A percentile compares a stretch with the other conserved stretches of the same genome.
Evolutionary conservation across 2,797 vertebrate species (phyloP).

Genomic region (Eulemur rubriventer): DNA sequence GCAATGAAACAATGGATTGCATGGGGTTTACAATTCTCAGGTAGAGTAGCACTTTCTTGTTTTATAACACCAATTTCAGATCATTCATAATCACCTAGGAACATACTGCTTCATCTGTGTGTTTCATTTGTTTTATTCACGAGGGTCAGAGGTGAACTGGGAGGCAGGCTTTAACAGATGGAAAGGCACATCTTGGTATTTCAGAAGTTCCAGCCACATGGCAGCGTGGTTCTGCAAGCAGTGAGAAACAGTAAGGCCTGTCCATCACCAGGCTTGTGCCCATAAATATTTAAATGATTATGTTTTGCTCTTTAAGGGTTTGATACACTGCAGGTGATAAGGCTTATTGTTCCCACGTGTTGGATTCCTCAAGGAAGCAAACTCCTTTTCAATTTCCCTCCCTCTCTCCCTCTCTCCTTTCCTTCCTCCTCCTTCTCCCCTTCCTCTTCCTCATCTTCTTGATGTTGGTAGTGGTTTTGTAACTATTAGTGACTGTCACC

Average conservation of each 20-base stretch:
- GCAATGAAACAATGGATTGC: not conserved
- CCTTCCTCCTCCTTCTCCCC: no score
- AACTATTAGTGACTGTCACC: not conserved
- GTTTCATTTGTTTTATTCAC: constrained; percentile 66
- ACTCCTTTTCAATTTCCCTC: not conserved
- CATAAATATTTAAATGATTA: constrained; percentile 52
- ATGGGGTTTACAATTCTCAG: not conserved
- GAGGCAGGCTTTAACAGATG: constrained; percentile 58
- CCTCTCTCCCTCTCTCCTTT: no score
- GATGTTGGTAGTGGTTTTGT: not conserved
- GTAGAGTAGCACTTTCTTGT: not conserved
- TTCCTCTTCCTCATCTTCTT: not conserved
- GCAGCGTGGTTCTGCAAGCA: not conserved
- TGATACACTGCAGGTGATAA: not conserved
- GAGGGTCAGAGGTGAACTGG: constrained; percentile 57
- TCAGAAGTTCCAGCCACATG: constrained; percentile 50
- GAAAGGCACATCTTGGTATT: not conserved
- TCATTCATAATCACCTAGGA: constrained; percentile 37
- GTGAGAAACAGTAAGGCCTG: not conserved
- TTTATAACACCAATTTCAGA: constrained; percentile 57
- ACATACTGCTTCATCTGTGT: constrained; percentile 36
- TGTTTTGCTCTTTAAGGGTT: not conserved
- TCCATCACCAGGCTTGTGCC: constrained; percentile 4
- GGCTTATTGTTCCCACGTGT: not conserved
- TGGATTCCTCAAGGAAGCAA: not conserved